phyloP scores from a whole-genome alignment of 2,888 invertebrate species.

The Diplolepis rosae region DNA sequence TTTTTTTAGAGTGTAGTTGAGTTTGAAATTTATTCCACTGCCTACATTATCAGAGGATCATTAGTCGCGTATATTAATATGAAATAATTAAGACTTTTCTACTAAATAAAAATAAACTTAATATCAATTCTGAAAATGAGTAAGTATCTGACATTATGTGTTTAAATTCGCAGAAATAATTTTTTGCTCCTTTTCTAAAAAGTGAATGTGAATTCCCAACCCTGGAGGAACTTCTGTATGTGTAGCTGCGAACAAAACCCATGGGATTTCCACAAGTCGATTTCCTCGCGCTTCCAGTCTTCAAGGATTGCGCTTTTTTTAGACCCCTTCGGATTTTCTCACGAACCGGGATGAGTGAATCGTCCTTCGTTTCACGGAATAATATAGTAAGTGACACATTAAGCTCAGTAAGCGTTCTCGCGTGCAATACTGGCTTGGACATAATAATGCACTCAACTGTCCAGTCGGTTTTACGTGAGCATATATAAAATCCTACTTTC shows the following conservation, averaged over 20 bases:
- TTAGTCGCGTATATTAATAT: no score
- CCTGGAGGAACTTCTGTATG: background rate
- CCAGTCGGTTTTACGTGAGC: constrained; percentile 14
- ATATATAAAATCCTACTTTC: constrained; percentile 8
- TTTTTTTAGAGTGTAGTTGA: no score
- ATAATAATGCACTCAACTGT: constrained; percentile 37
- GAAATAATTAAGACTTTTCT: no score
- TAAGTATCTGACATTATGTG: background rate
- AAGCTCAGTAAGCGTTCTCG: constrained; percentile 32
- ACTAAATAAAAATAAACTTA: no score
- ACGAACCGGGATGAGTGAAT: constrained; percentile 50
- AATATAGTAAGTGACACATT: constrained; percentile 31
- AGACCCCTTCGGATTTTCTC: constrained; percentile 26
- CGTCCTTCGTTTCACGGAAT: constrained; percentile 50
- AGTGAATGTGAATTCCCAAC: background rate
- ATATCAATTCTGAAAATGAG: no score
- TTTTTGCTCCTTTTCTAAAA: background rate
- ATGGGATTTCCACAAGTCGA: constrained; percentile 49
- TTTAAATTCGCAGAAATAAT: background rate
- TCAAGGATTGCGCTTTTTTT: constrained; percentile 50
- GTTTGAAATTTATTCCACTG: no score
- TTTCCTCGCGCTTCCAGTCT: constrained; percentile 50
- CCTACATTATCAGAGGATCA: no score
- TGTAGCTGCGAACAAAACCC: background rate
- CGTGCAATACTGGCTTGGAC: constrained; percentile 25